Conservation (phyloP, 2,797 vertebrate species). For the Megaceryle alcyon region DNA sequence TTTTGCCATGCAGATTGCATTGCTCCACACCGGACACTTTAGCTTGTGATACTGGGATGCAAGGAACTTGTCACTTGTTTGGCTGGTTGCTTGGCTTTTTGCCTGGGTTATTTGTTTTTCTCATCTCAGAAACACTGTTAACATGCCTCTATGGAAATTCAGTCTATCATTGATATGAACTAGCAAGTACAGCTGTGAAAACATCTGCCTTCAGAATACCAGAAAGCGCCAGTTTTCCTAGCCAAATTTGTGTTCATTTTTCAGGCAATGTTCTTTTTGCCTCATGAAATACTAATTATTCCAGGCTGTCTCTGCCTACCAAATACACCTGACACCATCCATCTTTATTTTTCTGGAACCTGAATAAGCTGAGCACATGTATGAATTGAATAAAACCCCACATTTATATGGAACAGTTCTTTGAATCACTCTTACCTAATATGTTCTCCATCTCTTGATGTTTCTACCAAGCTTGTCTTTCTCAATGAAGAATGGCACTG, state of each 20-base stretch:
- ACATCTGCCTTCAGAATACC: neutral
- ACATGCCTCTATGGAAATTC: neutral
- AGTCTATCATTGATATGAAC: neutral
- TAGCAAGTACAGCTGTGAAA: neutral
- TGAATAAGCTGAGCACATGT: neutral
- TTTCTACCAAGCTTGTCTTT: neutral
- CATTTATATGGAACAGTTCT: neutral
- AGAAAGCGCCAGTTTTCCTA: neutral
- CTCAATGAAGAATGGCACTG: neutral
- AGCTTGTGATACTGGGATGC: neutral
- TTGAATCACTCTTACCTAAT: neutral
- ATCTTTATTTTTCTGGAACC: neutral
- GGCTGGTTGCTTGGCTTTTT: neutral
- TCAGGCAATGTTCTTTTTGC: neutral
- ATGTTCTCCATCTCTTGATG: neutral
- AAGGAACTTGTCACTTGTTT: neutral
- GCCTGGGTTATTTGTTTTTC: neutral
- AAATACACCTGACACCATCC: neutral
- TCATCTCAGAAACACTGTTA: neutral
- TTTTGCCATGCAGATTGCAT: neutral
- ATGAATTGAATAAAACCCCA: neutral
- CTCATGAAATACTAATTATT: neutral
- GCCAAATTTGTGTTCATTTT: neutral
- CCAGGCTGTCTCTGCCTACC: neutral
- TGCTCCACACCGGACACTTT: neutral